Base-by-base conservation (phyloP, 2,797 vertebrate genomes). In the Anas flavirostris region DNA sequence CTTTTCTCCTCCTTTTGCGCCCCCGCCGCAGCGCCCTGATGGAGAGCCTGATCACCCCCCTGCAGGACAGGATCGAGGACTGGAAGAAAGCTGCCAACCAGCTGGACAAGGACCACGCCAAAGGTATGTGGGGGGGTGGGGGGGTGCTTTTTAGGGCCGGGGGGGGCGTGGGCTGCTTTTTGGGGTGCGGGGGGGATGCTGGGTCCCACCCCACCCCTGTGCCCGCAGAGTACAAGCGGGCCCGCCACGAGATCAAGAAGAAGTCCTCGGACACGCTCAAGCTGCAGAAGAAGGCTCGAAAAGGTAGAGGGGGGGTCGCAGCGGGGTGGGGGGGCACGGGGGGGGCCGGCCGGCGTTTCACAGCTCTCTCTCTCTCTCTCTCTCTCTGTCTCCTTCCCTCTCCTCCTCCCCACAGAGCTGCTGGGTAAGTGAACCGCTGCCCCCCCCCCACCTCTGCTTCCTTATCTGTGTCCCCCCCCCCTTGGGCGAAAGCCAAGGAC, bases 71-170 rank as follows among this genome's bases (percentile, higher is more conserved):
- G 96, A 99, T 99, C 55, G 99, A 99, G 96, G 99, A 99, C 97
- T 99, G 99, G 99, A 99, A 99, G 97, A 99, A 99, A 97, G 99
- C 99, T 0, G 98, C 98, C 33, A 99, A 99, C 94, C 99, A 99
- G 96, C 98, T 99, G 91, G 99, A 99, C 98, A 99, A 99, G 97
- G 99, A 99, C 97, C 99, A 99, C 0, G 99, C 99, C 1, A 99
- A 99, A 99, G 99, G 99, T 99, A 79, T 16, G 39, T 41, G 39
- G 14, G 1, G 7, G 28, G 37, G 37, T 10, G 43, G 43, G 43
- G 28, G 43, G 7, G 16, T 10, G 18, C 7, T 4, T 44, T 44
- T 19, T 44, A 18, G 17, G 43, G 43, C 2, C 3, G 16, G 9
- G 5, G 41, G 18, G 43, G 43, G 43, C 18, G 44, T 18, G 44